phyloP scores from a whole-genome alignment of 2,797 vertebrate species.

The Acrossocheilus wenchowensis region DNA sequence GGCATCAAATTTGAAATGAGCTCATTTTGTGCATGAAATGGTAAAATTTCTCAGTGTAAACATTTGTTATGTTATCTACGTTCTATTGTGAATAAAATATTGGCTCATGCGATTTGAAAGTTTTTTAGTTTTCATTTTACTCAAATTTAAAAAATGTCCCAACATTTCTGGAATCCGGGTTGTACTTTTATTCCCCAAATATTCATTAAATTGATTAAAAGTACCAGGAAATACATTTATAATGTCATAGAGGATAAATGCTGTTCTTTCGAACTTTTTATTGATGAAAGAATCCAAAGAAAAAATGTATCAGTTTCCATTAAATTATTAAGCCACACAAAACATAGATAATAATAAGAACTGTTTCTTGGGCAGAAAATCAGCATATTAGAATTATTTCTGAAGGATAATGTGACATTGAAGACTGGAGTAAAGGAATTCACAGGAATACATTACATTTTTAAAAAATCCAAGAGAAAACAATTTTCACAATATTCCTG shows the following conservation, averaged over 20 bases:
- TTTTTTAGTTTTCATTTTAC: no score
- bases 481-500: not conserved
- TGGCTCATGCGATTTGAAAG: no score
- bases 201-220: not conserved
- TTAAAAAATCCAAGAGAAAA: not conserved
- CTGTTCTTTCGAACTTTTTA: not conserved
- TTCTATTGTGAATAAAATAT: no score
- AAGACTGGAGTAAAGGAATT: not conserved
- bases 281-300: not conserved
- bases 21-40: no score
- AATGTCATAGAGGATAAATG: not conserved
- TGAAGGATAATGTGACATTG: not conserved
- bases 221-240: not conserved
- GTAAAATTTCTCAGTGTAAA: no score
- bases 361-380: not conserved
- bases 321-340: not conserved
- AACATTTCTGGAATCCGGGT: no score
- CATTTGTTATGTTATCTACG: no score
- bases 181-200: not conserved
- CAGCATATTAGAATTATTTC: not conserved
- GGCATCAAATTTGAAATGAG: no score
- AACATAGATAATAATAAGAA: not conserved
- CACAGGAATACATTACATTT: not conserved
- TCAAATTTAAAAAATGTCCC: no score
- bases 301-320: not conserved